A percentile compares a stretch with the other conserved stretches of the same genome.
Conservation (phyloP, 2,888 invertebrate species). For the Conchocele bisecta region DNA sequence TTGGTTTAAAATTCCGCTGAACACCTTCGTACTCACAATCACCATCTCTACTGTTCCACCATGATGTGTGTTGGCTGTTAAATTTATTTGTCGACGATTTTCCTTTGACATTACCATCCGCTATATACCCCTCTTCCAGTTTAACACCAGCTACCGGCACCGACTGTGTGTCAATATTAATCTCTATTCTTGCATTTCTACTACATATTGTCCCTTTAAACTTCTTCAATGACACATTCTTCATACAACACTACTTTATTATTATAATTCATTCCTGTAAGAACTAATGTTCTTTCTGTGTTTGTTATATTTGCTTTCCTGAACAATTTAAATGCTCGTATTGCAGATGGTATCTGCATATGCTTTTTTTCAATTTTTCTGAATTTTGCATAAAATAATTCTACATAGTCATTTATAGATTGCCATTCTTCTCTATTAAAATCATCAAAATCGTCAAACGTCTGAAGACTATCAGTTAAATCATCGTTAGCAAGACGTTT, state of each 20-base stretch:
- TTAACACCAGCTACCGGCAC: too few relatives aligned
- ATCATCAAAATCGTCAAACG: too few relatives aligned
- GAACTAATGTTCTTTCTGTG: constrained; percentile 35
- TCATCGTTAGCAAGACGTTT: constrained; percentile 58
- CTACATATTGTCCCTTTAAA: constrained; percentile 22
- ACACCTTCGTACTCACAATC: too few relatives aligned
- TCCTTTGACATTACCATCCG: too few relatives aligned
- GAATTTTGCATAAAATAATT: constrained; percentile 45
- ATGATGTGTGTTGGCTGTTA: too few relatives aligned
- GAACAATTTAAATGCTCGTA: constrained; percentile 48
- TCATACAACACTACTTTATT: constrained; percentile 26
- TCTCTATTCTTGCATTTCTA: too few relatives aligned
- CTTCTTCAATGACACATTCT: constrained; percentile 29
- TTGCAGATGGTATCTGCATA: constrained; percentile 54
- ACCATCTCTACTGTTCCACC: too few relatives aligned
- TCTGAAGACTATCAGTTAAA: constrained; percentile 54
- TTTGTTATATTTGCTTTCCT: constrained; percentile 50
- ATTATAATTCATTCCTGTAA: constrained; percentile 40
- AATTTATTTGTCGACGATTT: too few relatives aligned
- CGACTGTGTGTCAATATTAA: too few relatives aligned
- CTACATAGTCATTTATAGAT: constrained; percentile 44
- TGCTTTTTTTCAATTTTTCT: constrained; percentile 56
- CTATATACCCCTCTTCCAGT: too few relatives aligned
- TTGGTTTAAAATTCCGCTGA: too few relatives aligned
- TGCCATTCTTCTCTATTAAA: constrained; percentile 34